A percentile compares a stretch with the other conserved stretches of the same genome.
phyloP scores from a whole-genome alignment of 2,797 vertebrate species.

The Danio choprae region DNA sequence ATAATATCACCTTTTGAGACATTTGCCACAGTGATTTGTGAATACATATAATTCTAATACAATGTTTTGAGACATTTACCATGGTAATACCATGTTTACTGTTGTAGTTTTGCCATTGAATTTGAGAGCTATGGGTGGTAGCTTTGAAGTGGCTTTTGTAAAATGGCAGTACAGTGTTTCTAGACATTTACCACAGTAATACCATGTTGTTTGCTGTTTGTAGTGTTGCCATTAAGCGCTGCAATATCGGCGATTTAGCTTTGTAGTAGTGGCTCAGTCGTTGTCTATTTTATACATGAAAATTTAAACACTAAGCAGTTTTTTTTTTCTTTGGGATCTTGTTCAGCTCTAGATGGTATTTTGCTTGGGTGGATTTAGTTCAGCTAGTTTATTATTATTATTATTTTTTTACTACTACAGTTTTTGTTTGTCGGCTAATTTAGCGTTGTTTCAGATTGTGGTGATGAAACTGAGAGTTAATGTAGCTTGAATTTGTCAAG shows the following conservation, averaged over 20 bases:
- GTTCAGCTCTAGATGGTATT: background rate
- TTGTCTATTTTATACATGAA: background rate
- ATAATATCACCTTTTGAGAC: no score
- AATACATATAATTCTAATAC: no score
- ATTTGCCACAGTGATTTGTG: no score
- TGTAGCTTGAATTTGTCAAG: slow-evolving; percentile 9
- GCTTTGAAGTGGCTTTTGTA: background rate
- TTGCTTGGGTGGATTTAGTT: background rate
- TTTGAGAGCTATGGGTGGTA: background rate
- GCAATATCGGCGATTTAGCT: no score
- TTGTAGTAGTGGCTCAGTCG: no score
- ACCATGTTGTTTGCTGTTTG: no score
- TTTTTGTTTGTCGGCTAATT: background rate
- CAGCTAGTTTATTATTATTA: background rate
- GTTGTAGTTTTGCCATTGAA: slow-evolving; percentile 7
- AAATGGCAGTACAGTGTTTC: no score
- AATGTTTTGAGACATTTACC: no score
- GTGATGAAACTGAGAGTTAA: background rate
- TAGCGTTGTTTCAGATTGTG: slow-evolving; percentile 14
- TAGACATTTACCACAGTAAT: no score
- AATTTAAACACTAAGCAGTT: background rate
- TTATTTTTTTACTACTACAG: background rate
- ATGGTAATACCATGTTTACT: no score
- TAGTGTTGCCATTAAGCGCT: no score
- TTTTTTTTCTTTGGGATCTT: background rate